Conservation (phyloP, 2,888 invertebrate genomes). For the Nipponacmea schrenckii region DNA sequence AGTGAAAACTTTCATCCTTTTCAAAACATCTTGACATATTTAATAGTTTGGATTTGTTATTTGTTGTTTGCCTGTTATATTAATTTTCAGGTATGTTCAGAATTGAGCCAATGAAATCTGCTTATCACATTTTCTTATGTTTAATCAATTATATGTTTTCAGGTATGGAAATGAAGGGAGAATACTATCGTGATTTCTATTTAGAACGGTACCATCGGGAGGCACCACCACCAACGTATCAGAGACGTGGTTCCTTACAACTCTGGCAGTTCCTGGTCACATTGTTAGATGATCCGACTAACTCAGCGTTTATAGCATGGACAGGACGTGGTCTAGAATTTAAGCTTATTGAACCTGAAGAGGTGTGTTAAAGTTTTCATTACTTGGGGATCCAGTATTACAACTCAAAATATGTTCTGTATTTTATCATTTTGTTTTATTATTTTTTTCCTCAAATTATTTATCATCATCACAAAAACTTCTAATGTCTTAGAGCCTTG, state of each 20-base stretch:
- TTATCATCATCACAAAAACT: no score
- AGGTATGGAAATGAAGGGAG: slow-evolving; percentile 59
- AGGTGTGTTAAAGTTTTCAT: slow-evolving; percentile 70
- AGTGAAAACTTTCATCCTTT: no score
- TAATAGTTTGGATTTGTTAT: no score
- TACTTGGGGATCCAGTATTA: no score
- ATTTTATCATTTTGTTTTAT: not conserved
- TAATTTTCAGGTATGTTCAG: no score
- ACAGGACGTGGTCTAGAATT: slow-evolving; percentile 95
- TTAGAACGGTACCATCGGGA: slow-evolving; percentile 56
- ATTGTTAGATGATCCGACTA: slow-evolving; percentile 71
- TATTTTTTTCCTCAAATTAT: not conserved
- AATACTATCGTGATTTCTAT: slow-evolving; percentile 57
- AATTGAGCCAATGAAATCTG: no score
- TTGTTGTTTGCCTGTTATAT: no score
- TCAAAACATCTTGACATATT: no score
- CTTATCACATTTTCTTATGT: not conserved
- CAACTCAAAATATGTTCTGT: no score
- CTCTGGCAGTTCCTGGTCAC: slow-evolving; percentile 95
- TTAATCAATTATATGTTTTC: slow-evolving; percentile 13
- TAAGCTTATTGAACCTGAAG: slow-evolving; percentile 94
- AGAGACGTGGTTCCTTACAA: slow-evolving; percentile 70
- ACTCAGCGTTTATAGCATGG: slow-evolving; percentile 81
- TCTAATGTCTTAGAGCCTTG: no score
- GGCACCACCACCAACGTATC: slow-evolving; percentile 60